A percentile compares a stretch with the other conserved stretches of the same genome.
Conservation (phyloP, 2,113 vertebrate genomes). For the Tringa solitaria region DNA sequence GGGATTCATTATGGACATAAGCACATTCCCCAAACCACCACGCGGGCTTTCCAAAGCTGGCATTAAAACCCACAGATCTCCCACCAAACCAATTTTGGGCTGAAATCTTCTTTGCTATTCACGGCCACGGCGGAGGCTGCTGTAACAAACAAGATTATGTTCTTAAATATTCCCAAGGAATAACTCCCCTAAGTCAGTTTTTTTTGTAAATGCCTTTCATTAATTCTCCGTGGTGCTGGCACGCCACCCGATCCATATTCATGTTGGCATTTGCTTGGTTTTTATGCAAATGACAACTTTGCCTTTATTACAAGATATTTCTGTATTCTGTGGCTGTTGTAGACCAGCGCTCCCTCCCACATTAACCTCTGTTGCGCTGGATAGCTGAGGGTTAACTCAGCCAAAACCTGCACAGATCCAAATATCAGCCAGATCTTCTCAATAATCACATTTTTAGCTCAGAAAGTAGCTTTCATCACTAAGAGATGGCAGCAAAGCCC, state of each 20-base stretch:
- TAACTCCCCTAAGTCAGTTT: conserved; percentile 20
- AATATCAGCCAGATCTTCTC: not conserved
- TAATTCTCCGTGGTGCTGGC: conserved; percentile 33
- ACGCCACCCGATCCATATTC: conserved; percentile 52
- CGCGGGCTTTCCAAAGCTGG: not conserved
- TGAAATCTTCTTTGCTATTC: conserved; percentile 37
- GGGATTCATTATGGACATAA: conserved; percentile 35
- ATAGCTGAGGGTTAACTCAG: not conserved
- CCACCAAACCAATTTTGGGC: conserved; percentile 24
- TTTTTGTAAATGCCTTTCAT: conserved; percentile 27
- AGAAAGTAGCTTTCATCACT: not conserved
- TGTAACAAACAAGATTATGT: conserved; percentile 58
- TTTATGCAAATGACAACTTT: conserved; percentile 35
- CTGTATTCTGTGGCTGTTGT: not conserved
- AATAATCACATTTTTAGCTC: not conserved
- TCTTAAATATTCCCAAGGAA: conserved; percentile 60
- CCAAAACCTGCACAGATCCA: not conserved
- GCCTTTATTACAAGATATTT: not conserved
- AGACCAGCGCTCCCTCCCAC: not conserved
- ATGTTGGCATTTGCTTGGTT: conserved; percentile 49
- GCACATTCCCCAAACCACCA: conserved; percentile 18
- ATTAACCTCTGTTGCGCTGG: not conserved
- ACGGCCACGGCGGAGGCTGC: conserved; percentile 8
- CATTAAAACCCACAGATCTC: conserved; percentile 42
- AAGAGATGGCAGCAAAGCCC: not conserved